phyloP scores from a whole-genome alignment of 2,797 vertebrate species.

The Lutjanus campechanus region DNA sequence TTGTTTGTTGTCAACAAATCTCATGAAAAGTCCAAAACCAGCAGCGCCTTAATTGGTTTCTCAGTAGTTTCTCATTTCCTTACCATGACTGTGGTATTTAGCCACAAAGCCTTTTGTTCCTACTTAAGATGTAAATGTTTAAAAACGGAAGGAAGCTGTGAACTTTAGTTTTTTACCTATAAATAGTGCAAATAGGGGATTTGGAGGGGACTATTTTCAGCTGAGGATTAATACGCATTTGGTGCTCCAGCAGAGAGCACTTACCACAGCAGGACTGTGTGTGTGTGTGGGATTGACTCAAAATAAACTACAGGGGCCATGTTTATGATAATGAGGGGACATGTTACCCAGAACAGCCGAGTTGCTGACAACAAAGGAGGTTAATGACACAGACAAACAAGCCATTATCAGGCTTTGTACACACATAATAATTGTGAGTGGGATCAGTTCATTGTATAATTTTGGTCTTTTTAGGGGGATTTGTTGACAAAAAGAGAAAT shows the following conservation, averaged over 20 bases:
- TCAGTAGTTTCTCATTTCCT: not conserved
- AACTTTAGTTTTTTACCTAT: not conserved
- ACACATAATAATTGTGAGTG: not conserved
- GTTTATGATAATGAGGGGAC: conserved; percentile 21
- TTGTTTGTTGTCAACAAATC: conserved; percentile 1
- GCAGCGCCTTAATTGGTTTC: not conserved
- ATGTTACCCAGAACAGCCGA: not conserved
- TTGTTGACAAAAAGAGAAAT: not conserved
- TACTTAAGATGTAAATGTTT: not conserved
- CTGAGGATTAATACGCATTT: not conserved
- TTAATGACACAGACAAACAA: not conserved
- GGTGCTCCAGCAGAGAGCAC: not conserved
- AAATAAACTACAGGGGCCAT: conserved; percentile 7
- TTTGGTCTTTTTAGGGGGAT: not conserved
- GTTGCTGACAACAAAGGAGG: not conserved
- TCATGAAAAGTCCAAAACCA: not conserved
- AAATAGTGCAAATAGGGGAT: not conserved
- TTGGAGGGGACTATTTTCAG: conserved; percentile 2
- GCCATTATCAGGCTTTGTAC: not conserved
- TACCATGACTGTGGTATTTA: not conserved
- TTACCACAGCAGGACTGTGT: not conserved
- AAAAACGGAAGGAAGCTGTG: not conserved
- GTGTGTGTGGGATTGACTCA: not conserved
- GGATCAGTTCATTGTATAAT: not conserved
- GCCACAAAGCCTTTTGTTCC: not conserved